Base-by-base conservation (phyloP, 2,113 vertebrate genomes). In the Alectura lathami region DNA sequence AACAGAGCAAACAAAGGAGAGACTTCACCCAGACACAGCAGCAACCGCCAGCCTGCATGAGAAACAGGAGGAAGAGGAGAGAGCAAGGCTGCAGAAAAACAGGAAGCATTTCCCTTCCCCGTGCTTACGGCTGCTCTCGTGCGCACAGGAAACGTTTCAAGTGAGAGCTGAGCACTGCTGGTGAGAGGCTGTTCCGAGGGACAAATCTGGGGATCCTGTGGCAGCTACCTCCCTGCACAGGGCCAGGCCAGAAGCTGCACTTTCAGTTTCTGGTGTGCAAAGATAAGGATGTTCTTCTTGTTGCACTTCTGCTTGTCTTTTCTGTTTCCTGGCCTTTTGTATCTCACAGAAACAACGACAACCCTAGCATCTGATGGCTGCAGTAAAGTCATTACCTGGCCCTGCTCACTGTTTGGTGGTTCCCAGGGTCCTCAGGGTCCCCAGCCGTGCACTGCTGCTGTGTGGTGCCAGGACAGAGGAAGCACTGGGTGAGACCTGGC, bases 1-100 rank as follows among this genome's bases (percentile, higher is more conserved):
- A 94, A 88, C 85, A 72, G 22, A 95, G 80, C 91, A 97, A 97
- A 97, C 94, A 97, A 93, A 95, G 91, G 83, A 92, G 62, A 92
- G 87, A 95, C 94, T 96, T 92, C 81, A 91, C 73, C 68, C 79
- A 82, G 74, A 43, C 3, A 8, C 3, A 3, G 56, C 5, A 53
- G 36, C 1, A 1, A 67, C 76, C 86, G 83, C 85, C 78, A 69
- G 72, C 79, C 76, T 77, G 83, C 48, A 60, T 0, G 0, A 86
- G 86, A 45, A 89, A 75, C 72, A 3, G 3, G 79, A 90, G 78
- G 60, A 67, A 67, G 60, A 42, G 78, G 66, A 93, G 69, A 62
- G 51, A 92, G 24, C 23, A 81, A 3, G 4, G 36, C 12, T 64
- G 57, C 47, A 80, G 51, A 72, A 86, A 93, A 95, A 60, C 88